phyloP scores from a whole-genome alignment of 2,113 vertebrate genomes.

The Burhinus bistriatus region DNA sequence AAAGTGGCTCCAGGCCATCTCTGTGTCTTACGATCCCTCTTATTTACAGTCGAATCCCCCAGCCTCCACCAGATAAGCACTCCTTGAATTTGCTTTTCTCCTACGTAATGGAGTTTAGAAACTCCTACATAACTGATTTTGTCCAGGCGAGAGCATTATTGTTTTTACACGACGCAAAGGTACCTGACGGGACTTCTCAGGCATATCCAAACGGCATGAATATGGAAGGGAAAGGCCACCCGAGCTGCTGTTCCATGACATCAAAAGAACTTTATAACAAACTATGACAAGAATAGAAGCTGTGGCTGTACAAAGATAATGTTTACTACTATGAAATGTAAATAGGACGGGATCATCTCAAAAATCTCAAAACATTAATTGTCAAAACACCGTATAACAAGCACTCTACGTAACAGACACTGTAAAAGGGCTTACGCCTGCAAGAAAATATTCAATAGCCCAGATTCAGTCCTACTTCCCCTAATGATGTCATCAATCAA shows the following conservation, averaged over 20 bases:
- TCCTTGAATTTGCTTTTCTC: not conserved
- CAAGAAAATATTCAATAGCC: not conserved
- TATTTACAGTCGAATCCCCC: not conserved
- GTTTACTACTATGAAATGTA: not conserved
- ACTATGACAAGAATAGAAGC: not conserved
- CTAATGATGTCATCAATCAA: not conserved
- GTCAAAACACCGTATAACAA: not conserved
- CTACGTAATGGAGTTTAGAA: rapidly evolving
- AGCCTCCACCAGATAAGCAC: not conserved
- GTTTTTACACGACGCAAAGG: not conserved
- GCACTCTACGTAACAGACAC: not conserved
- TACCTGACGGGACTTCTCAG: not conserved
- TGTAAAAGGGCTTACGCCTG: not conserved
- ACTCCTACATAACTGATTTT: not conserved
- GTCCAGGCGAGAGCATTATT: not conserved
- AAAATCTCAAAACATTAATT: not conserved
- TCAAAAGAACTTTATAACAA: not conserved
- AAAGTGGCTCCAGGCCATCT: not conserved
- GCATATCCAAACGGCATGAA: not conserved
- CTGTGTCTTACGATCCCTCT: not conserved
- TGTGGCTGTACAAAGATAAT: not conserved
- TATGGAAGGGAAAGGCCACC: not conserved
- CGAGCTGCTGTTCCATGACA: not conserved
- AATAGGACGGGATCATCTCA: not conserved
- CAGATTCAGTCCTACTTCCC: not conserved